Evolutionary conservation across 2,888 invertebrate genomes (phyloP).

Genomic region (Polyommatus icarus): DNA sequence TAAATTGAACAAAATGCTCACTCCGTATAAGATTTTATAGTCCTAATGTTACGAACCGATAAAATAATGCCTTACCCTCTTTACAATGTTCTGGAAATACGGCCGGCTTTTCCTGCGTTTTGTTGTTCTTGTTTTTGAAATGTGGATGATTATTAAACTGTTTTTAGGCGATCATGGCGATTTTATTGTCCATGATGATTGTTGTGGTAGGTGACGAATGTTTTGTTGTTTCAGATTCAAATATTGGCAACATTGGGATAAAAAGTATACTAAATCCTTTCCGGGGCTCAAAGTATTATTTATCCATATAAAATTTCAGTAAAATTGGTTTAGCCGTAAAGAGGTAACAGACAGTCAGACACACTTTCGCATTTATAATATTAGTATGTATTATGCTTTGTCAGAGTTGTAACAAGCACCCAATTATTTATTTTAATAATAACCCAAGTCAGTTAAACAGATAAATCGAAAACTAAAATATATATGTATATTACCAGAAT

Average conservation of each 20-base stretch:
- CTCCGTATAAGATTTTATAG: conserved; percentile 24
- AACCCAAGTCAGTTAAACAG: neutral
- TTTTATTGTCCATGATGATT: too few species aligned
- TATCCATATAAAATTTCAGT: too few species aligned
- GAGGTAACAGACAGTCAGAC: too few species aligned
- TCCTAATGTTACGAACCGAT: conserved; percentile 28
- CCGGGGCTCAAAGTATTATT: too few species aligned
- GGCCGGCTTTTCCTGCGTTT: neutral
- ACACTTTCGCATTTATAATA: too few species aligned
- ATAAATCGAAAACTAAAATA: neutral
- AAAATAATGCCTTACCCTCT: conserved; percentile 21
- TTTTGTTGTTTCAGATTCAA: too few species aligned
- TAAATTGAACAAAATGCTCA: conserved; percentile 18
- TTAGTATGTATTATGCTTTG: neutral
- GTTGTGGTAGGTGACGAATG: too few species aligned
- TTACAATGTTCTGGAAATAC: conserved; percentile 1
- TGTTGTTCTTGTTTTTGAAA: neutral
- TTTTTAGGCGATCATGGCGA: neutral
- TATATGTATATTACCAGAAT: neutral
- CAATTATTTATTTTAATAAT: neutral
- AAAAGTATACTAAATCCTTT: too few species aligned
- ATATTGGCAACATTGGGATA: too few species aligned
- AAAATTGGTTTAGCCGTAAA: too few species aligned
- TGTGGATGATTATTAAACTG: neutral
- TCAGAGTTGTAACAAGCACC: neutral